Conservation (phyloP, 2,113 vertebrate species). For the Aphelocoma coerulescens region DNA sequence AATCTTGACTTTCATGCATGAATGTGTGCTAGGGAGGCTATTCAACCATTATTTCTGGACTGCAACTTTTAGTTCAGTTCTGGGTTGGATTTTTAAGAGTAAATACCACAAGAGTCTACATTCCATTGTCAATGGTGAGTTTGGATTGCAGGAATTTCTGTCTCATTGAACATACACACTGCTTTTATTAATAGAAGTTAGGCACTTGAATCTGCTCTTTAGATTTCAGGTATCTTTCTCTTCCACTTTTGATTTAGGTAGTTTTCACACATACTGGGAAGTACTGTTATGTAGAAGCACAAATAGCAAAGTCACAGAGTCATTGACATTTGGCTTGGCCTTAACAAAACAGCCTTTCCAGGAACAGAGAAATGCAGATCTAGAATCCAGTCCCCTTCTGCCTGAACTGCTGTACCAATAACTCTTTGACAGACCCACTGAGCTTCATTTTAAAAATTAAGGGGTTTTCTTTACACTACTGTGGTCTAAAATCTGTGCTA, state of each 20-base stretch:
- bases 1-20: neutral
- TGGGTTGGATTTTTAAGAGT: neutral
- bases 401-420: neutral
- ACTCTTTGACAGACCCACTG: neutral
- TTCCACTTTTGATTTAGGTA: neutral
- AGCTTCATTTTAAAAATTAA: neutral
- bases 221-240: neutral
- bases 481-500: neutral
- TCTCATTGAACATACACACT: neutral
- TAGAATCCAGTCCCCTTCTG: neutral
- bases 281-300: neutral
- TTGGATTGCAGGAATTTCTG: neutral
- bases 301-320: neutral
- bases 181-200: neutral
- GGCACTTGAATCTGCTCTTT: neutral
- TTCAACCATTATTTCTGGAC: neutral
- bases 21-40: neutral
- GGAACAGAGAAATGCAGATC: neutral
- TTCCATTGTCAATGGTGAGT: accelerated
- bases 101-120: neutral
- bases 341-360: neutral
- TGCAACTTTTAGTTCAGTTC: neutral
- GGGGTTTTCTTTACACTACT: neutral
- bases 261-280: neutral
- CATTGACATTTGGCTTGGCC: neutral